These are phyloP conservation scores for Girardinichthys multiradiatus DNA, from an alignment of 2,113 vertebrate species.

Conservation along the genomic window DNA sequence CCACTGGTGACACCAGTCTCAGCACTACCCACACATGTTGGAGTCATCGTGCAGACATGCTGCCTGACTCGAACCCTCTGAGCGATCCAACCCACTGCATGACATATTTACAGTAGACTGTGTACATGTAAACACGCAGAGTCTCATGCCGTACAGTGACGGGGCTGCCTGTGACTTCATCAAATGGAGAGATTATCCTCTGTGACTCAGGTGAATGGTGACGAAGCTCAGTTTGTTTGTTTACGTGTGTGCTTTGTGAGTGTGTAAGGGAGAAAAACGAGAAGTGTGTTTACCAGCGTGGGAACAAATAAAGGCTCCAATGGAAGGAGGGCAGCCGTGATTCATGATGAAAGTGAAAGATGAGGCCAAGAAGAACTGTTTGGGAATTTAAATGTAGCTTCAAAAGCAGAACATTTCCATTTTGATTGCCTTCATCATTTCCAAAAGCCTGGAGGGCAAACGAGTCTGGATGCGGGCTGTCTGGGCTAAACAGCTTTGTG, in stretches of 20 bases:
- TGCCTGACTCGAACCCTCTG: slow-evolving; percentile 58
- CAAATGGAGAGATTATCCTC: slow-evolving; percentile 66
- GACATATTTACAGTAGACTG: slow-evolving; percentile 68
- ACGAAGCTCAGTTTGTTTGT: slow-evolving; percentile 59
- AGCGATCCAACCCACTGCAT: slow-evolving; percentile 64
- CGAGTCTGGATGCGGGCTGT: slow-evolving; percentile 32
- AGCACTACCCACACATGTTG: slow-evolving; percentile 64
- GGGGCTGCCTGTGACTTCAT: slow-evolving; percentile 69
- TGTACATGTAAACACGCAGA: slow-evolving; percentile 56
- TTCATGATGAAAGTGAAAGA: slow-evolving; percentile 61
- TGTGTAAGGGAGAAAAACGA: slow-evolving; percentile 12
- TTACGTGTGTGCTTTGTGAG: slow-evolving; percentile 39
- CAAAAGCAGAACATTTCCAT: slow-evolving; percentile 56
- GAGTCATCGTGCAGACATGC: slow-evolving; percentile 63
- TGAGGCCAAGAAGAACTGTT: slow-evolving; percentile 40
- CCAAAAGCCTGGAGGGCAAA: slow-evolving; percentile 27
- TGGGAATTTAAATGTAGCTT: slow-evolving; percentile 50
- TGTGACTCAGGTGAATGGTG: slow-evolving; percentile 74
- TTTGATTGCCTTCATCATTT: slow-evolving; percentile 62
- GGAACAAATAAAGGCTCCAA: slow-evolving; percentile 51
- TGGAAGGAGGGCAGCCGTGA: slow-evolving; percentile 54
- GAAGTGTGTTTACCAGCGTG: slow-evolving; percentile 31
- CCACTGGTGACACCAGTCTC: slow-evolving; percentile 58
- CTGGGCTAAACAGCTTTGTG: slow-evolving; percentile 35
- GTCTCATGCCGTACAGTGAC: slow-evolving; percentile 45